Conservation (phyloP, 2,113 vertebrate species). For the Eclectus roratus region DNA sequence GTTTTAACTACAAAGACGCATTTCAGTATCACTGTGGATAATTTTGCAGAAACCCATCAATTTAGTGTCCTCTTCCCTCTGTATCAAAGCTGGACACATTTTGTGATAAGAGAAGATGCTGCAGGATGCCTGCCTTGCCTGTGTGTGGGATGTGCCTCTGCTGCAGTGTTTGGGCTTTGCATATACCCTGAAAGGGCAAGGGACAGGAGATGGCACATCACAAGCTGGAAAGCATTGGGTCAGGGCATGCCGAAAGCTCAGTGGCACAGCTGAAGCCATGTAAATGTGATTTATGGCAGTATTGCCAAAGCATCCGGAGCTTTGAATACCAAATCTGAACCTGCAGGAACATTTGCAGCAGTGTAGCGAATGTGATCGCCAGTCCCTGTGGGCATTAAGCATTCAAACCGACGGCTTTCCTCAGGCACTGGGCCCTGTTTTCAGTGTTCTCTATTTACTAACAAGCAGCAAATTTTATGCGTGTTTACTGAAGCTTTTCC, state of each 20-base stretch:
- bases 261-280: fast-evolving
- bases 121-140: not conserved
- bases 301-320: not conserved
- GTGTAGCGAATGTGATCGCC: fast-evolving
- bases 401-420: not conserved
- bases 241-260: not conserved
- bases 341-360: not conserved
- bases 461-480: not conserved
- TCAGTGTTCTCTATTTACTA: not conserved
- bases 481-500: not conserved
- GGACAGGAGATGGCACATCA: not conserved
- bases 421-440: not conserved
- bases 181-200: fast-evolving
- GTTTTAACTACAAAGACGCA: not conserved
- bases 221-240: not conserved
- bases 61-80: not conserved
- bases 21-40: not conserved
- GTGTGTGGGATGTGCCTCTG: fast-evolving
- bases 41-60: not conserved
- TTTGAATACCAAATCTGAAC: not conserved
- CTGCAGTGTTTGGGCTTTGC: fast-evolving
- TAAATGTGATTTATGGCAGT: not conserved
- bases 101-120: not conserved
- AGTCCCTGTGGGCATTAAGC: not conserved
- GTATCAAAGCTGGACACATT: fast-evolving